phyloP scores from a whole-genome alignment of 2,888 invertebrate genomes.

The Synergus laeviventris region DNA sequence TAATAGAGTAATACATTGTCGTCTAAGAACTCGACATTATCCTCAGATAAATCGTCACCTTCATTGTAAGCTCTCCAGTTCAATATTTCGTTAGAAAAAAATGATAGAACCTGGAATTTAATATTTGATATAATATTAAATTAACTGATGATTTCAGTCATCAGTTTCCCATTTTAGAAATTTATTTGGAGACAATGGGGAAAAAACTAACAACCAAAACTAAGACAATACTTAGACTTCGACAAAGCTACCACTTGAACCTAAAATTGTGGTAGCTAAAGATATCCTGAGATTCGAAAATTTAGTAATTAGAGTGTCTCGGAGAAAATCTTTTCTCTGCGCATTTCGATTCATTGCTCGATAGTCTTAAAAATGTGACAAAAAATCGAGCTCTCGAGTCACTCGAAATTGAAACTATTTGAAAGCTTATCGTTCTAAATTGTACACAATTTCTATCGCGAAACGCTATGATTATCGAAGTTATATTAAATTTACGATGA shows the following conservation, averaged over 20 bases:
- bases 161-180: not conserved
- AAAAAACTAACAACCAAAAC: slow-evolving; percentile 11
- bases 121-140: not conserved
- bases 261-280: slow-evolving; percentile 45
- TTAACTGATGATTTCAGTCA: not conserved
- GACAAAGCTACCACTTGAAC: slow-evolving; percentile 6
- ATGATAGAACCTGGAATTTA: not conserved
- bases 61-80: not conserved
- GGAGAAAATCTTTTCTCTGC: not conserved
- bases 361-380: slow-evolving; percentile 14
- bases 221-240: slow-evolving; percentile 30
- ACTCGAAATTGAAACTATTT: slow-evolving; percentile 44
- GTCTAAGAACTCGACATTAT: slow-evolving; percentile 3
- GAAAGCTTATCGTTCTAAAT: slow-evolving; percentile 53
- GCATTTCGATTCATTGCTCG: not conserved
- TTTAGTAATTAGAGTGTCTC: slow-evolving; percentile 46
- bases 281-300: slow-evolving; percentile 59
- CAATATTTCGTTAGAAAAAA: not conserved
- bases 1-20: not conserved
- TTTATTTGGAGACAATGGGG: not conserved
- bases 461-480: slow-evolving; percentile 27
- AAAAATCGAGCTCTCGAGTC: slow-evolving; percentile 12
- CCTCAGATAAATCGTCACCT: not conserved
- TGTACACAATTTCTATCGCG: slow-evolving; percentile 54
- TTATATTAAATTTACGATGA: slow-evolving; percentile 45